Evolutionary conservation across 1,140 invertebrate genomes (phyloP), one percentile per base, ranked within the genome.

Genomic region (Berghia stephanieae): DNA sequence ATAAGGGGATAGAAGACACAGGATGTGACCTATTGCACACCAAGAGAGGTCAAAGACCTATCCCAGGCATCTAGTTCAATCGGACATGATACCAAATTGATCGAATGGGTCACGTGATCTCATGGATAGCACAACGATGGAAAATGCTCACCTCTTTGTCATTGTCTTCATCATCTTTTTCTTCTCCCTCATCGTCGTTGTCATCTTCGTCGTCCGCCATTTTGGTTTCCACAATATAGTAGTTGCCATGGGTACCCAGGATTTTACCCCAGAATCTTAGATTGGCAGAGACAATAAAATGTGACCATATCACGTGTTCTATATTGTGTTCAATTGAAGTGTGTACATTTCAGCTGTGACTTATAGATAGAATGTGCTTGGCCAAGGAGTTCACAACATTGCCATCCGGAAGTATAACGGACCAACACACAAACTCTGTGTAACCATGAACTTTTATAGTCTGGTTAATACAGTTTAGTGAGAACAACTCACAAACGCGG

Each of bases 231-330:
- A 77, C 80, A 18, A 85, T 60, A 13, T 81, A 81, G 77, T 84
- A 85, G 77, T 83, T 80, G 3, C 63, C 27, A n/a, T 46, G 49
- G 5, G 68, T 71, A 3, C 84, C 84, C 27, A 82, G 76, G 5
- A 85, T 78, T 55, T 83, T 83, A 0, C 84, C 84, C 84, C 84
- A 85, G 68, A 84, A 63, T 44, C 73, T 75, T n/a, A n/a, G n/a
- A n/a, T n/a, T n/a, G n/a, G n/a, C n/a, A n/a, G n/a, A n/a, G n/a
- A n/a, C n/a, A n/a, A n/a, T n/a, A n/a, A n/a, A n/a, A n/a, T n/a
- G n/a, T n/a, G n/a, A n/a, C n/a, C n/a, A n/a, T n/a, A n/a, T n/a
- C n/a, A n/a, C n/a, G n/a, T n/a, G n/a, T n/a, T n/a, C n/a, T n/a
- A n/a, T n/a, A n/a, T n/a, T n/a, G n/a, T n/a, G n/a, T n/a, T n/a